A percentile compares a stretch with the other conserved stretches of the same genome.
phyloP scores from a whole-genome alignment of 1,140 invertebrate genomes.

The Caenorhabditis tropicalis region DNA sequence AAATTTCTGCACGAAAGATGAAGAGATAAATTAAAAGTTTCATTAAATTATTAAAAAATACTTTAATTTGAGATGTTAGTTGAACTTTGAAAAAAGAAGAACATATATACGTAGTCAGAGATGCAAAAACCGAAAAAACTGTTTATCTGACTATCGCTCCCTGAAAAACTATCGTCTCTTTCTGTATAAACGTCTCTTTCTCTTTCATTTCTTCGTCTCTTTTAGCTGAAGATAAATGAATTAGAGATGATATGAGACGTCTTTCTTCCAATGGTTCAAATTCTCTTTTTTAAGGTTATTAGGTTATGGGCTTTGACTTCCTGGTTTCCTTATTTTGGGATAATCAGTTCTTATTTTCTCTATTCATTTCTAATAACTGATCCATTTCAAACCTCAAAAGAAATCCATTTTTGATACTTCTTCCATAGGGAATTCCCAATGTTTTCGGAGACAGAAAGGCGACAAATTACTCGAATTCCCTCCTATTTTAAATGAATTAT shows the following conservation, averaged over 20 bases:
- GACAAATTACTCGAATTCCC: slow-evolving; percentile 32
- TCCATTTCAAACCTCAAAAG: not conserved
- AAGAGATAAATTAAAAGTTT: too few relatives aligned
- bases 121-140: slow-evolving; percentile 42
- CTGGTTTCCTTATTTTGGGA: not conserved
- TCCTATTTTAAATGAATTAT: not conserved
- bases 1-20: too few relatives aligned
- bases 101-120: not conserved
- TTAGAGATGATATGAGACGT: not conserved
- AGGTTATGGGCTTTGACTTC: not conserved
- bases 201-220: not conserved
- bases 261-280: not conserved
- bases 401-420: not conserved
- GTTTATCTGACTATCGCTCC: slow-evolving; percentile 28
- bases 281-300: not conserved
- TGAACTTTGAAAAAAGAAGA: not conserved
- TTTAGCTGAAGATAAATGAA: not conserved
- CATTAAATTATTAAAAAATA: too few relatives aligned
- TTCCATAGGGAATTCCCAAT: not conserved
- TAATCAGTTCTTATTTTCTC: not conserved
- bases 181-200: not conserved
- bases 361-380: not conserved
- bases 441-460: not conserved
- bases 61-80: too few relatives aligned
- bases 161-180: slow-evolving; percentile 15